These are phyloP conservation scores for Calosoma granatense DNA, from an alignment of 1,140 invertebrate species.

Conservation along the genomic window DNA sequence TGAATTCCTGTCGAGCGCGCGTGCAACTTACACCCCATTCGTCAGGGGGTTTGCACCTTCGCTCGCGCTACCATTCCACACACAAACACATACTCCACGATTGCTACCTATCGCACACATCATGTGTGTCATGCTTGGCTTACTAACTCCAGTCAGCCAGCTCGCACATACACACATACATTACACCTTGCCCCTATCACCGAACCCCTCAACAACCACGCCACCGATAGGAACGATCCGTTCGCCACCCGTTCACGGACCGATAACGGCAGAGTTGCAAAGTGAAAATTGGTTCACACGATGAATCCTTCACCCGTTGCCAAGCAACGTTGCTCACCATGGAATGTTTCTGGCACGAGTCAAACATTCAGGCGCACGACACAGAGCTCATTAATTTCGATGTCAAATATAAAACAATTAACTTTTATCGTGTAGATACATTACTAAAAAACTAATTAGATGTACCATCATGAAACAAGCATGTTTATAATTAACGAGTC, in stretches of 20 bases:
- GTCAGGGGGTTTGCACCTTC: neutral
- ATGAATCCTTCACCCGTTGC: conserved; percentile 1
- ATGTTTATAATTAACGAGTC: too few relatives aligned
- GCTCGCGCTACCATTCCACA: neutral
- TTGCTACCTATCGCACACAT: too few relatives aligned
- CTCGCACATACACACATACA: too few relatives aligned
- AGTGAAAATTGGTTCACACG: conserved; percentile 4
- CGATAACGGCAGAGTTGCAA: conserved; percentile 1
- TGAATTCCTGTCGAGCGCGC: neutral
- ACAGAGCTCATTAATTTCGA: neutral
- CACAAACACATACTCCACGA: neutral
- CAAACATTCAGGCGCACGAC: neutral
- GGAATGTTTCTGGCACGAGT: neutral
- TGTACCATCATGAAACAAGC: too few relatives aligned
- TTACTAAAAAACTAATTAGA: neutral
- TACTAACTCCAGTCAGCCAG: too few relatives aligned
- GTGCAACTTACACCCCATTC: neutral
- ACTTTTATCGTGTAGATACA: neutral
- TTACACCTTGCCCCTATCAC: too few relatives aligned
- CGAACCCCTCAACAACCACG: too few relatives aligned
- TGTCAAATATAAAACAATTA: conserved; percentile 5
- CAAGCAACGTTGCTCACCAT: neutral
- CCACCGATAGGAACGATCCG: too few relatives aligned
- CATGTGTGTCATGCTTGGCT: too few relatives aligned
- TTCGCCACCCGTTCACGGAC: neutral